Percentiles rank a stretch among this genome's conserved stretches.
phyloP scores from a whole-genome alignment of 2,113 vertebrate genomes.

The Bufo bufo region DNA sequence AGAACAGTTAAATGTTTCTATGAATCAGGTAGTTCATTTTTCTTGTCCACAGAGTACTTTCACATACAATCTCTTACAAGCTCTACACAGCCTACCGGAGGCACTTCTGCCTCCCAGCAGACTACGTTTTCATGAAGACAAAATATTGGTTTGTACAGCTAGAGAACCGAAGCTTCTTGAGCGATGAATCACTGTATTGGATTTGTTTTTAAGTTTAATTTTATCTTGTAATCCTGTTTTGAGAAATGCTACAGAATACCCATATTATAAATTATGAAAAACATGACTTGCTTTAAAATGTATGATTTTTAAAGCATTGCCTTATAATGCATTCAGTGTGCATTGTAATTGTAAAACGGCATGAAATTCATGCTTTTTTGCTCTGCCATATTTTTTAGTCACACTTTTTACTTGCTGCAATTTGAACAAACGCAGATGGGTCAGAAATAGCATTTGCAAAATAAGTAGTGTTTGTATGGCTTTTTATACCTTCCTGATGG shows the following conservation, averaged over 20 bases:
- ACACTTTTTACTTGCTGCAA: too few relatives aligned
- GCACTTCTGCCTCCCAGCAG: constrained; percentile 1
- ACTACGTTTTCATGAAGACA: constrained; percentile 16
- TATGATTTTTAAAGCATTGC: neutral
- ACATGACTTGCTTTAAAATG: neutral
- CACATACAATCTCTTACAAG: constrained; percentile 22
- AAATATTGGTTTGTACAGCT: constrained; percentile 41
- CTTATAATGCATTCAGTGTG: neutral
- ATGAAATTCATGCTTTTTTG: too few relatives aligned
- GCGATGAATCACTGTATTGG: neutral
- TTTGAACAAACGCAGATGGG: too few relatives aligned
- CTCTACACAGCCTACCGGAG: constrained; percentile 4
- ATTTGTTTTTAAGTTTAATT: neutral
- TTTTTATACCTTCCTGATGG: too few relatives aligned
- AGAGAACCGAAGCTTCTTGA: neutral
- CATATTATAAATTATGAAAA: neutral
- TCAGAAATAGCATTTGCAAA: too few relatives aligned
- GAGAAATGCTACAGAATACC: neutral
- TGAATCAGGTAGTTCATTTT: neutral
- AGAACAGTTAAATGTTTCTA: constrained; percentile 9
- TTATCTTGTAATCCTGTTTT: neutral
- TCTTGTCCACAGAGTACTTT: constrained; percentile 3
- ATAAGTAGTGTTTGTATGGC: too few relatives aligned
- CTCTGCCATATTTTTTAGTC: too few relatives aligned
- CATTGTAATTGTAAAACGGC: too few relatives aligned